Percentiles rank a stretch among this genome's conserved stretches.
Evolutionary conservation across 2,797 vertebrate genomes (phyloP).

Genomic region (Acanthopagrus latus): DNA sequence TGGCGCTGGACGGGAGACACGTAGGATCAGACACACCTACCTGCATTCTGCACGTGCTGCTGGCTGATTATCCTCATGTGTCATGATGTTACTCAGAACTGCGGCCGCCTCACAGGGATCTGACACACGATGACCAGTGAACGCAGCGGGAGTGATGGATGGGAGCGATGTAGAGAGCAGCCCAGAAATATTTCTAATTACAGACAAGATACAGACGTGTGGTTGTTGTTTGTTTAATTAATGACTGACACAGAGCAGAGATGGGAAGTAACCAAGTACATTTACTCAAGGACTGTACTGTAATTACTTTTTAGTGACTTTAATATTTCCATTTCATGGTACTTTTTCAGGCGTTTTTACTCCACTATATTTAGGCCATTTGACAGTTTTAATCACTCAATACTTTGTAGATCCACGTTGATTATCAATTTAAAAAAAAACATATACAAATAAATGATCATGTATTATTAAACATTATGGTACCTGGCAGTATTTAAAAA

Average conservation of each 20-base stretch:
- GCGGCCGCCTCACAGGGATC: constrained; percentile 39
- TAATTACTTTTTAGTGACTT: not conserved
- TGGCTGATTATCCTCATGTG: constrained; percentile 30
- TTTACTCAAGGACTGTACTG: not conserved
- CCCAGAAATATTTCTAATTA: constrained; percentile 68
- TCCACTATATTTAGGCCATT: not conserved
- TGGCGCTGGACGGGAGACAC: constrained; percentile 58
- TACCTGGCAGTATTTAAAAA: not conserved
- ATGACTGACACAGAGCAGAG: not conserved
- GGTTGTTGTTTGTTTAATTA: constrained; percentile 9
- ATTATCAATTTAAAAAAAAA: not conserved
- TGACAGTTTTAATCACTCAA: not conserved
- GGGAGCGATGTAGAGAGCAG: constrained; percentile 50
- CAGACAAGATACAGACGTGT: constrained; percentile 13
- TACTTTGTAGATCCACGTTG: not conserved
- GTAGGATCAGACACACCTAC: constrained; percentile 42
- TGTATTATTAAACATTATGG: not conserved
- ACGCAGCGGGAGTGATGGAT: constrained; percentile 35
- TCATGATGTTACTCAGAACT: constrained; percentile 61
- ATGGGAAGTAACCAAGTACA: not conserved
- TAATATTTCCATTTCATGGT: not conserved
- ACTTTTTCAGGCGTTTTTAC: not conserved
- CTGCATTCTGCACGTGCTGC: constrained; percentile 57
- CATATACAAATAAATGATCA: not conserved
- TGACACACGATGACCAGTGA: constrained; percentile 49